Percentiles rank a stretch among this genome's conserved stretches.
phyloP scores from a whole-genome alignment of 1,140 invertebrate species.

The Maniola jurtina region DNA sequence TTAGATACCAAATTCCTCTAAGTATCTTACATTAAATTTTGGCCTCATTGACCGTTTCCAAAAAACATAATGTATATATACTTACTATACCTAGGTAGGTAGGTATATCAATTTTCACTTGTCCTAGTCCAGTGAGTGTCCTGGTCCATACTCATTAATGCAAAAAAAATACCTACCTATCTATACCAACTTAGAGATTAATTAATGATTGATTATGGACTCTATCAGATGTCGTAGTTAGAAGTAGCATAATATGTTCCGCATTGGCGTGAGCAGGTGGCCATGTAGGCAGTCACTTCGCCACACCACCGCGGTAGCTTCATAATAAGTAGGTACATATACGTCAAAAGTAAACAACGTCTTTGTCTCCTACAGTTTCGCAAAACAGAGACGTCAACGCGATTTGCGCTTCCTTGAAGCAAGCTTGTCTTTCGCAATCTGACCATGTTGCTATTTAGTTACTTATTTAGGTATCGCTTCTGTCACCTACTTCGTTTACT shows the following conservation, averaged over 20 bases:
- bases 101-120: no score
- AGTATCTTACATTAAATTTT: no score
- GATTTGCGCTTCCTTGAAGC: constrained; percentile 25
- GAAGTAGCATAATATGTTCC: constrained; percentile 14
- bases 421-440: constrained; percentile 1
- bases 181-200: no score
- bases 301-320: constrained; percentile 8
- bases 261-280: constrained; percentile 20
- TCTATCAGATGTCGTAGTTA: not conserved
- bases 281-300: constrained; percentile 1
- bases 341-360: constrained; percentile 28
- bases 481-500: not conserved
- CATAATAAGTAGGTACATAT: not conserved
- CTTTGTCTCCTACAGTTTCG: constrained; percentile 31
- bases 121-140: no score
- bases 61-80: no score
- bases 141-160: no score
- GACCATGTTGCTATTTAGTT: not conserved
- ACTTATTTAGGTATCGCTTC: not conserved
- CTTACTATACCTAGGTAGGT: no score
- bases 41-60: no score
- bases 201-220: no score
- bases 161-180: no score
- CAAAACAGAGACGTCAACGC: constrained; percentile 18
- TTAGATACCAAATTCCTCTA: no score